These are phyloP conservation scores for Sepioteuthis lessoniana DNA, from an alignment of 2,888 invertebrate genomes.

Conservation along the genomic window DNA sequence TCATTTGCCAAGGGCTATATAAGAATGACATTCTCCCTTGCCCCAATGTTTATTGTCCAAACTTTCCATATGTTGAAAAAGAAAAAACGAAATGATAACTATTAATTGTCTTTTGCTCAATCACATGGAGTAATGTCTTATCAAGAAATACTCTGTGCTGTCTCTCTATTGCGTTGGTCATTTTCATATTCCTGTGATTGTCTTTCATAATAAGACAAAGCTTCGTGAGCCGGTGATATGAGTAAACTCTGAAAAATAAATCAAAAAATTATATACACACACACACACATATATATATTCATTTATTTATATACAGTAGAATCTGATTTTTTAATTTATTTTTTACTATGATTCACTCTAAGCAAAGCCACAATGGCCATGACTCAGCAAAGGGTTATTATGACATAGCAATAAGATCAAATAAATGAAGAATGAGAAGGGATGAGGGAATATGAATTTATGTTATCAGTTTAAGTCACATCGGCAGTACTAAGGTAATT, in stretches of 20 bases:
- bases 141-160: neutral
- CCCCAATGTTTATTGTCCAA: neutral
- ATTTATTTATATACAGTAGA: no score
- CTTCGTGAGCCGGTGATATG: neutral
- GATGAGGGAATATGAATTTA: no score
- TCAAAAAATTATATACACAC: neutral
- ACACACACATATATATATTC: no score
- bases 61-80: slow-evolving; percentile 25
- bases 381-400: no score
- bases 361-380: no score
- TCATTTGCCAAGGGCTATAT: neutral
- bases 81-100: neutral
- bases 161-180: neutral
- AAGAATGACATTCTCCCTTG: neutral
- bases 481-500: no score
- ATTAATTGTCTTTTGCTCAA: neutral
- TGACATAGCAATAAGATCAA: no score
- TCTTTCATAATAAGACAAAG: neutral
- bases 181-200: neutral
- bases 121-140: neutral
- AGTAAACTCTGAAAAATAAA: slow-evolving; percentile 35
- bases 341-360: no score
- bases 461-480: no score
- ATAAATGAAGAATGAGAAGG: no score
- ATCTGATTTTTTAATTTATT: neutral